Evolutionary conservation across 2,888 invertebrate species (phyloP), one percentile per base, ranked within the genome.

Genomic region (Apodemia duryi): DNA sequence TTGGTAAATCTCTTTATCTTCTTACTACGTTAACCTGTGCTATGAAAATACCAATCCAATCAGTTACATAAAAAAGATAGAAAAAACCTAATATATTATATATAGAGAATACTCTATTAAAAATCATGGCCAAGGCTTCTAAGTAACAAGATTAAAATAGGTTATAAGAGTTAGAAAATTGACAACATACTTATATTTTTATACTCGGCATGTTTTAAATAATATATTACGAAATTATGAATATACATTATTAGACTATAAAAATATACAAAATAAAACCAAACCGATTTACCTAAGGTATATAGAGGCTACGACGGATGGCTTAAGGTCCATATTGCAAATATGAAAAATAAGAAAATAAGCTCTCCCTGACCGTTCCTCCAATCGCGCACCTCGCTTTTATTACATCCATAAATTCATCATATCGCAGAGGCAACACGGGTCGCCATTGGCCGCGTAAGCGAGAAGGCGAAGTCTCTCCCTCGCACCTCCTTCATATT

Each of bases 351-450:
- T 91, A 91, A 92, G 91, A 90, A 91, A 91, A 92, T 92, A 91
- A 91, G 88, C 89, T 86, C 86, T 81, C 86, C 81, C 84, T 88
- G 85, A 82, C 85, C 85, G 84, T 83, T 92, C 93, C 91, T 92
- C 94, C 94, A 94, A 94, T 94, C 92, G 93, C 92, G 92, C 88
- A 91, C 91, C 92, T 89, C 91, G 90, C 90, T 94, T 93, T 94
- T 94, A 94, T 95, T 95, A 95, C 95, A 95, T 95, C 95, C 95
- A 95, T 95, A 95, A 95, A 95, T 95, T 94, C 94, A 94, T 94
- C 94, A 94, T 94, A 94, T 94, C 94, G 91, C 88, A 90, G 83
- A 83, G 81, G 81, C 85, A 82, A 84, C 85, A 82, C 81, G 77
- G 83, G 86, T 90, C 89, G 89, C 92, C 91, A 93, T 93, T 93